Base-by-base conservation (phyloP, 2,113 vertebrate genomes). In the Varanus komodoensis region DNA sequence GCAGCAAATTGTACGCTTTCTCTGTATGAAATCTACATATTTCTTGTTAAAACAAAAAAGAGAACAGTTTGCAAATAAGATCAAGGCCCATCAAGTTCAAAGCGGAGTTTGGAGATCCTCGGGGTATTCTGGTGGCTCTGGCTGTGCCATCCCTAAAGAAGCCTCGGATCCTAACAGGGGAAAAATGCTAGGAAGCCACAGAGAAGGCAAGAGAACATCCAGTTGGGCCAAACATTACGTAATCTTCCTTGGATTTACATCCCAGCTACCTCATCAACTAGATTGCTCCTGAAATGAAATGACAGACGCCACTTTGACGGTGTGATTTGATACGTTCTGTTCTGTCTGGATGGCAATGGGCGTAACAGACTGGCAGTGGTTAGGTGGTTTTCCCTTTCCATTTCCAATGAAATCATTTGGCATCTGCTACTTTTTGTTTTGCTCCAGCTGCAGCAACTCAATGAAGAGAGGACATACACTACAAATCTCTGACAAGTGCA, bases 401-500 rank as follows among this genome's bases (percentile, higher is more conserved):
- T 21, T 34, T 12, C 8, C 54, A 64, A 44, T 17, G 75, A 32
- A 61, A 44, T 48, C 38, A 25, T 48, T 74, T 82, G 50, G n/a
- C 73, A 73, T 57, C 79, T 54, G 34, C 69, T 74, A 44, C 38
- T 83, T 64, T 61, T 83, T 54, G 19, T 27, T 82, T 74, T 74
- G n/a, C 64, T 34, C 48, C 44, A 82, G 3, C 23, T 82, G n/a
- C 38, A 73, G 73, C 61, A 64, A 82, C 52, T 64, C 5, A 83
- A 75, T 14, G 57, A 32, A 83, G 19, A 27, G 74, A 64, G 19
- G 38, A 80, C 44, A 14, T 12, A 61, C n/a, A 74, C 61, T 61
- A 74, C 54, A 83, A 75, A 75, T 61, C 69, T 9, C 38, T 89
- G 69, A 69, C 80, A 89, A 83, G 19, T 38, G 27, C 81, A 89